Evolutionary conservation across 2,113 vertebrate genomes (phyloP).

Genomic region (Sakesphorus luctuosus): DNA sequence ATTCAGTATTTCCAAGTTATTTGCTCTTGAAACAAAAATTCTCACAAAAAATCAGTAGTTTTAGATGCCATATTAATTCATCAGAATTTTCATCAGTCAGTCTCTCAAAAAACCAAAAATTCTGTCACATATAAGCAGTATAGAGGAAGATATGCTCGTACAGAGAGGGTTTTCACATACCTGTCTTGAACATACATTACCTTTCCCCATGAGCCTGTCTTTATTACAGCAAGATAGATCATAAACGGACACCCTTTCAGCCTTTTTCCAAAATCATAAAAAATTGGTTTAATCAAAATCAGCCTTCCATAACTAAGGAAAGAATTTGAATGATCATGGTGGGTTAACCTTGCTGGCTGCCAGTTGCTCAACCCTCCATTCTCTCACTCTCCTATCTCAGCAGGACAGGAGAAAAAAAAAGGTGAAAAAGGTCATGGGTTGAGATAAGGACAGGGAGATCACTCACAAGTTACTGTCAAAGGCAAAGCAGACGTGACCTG

Average conservation of each 20-base stretch:
- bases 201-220: neutral
- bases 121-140: neutral
- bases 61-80: neutral
- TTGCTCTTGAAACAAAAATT: neutral
- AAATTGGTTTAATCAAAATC: conserved; percentile 25
- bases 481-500: neutral
- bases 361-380: neutral
- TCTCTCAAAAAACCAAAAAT: neutral
- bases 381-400: neutral
- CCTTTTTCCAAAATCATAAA: neutral
- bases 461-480: neutral
- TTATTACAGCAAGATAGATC: neutral
- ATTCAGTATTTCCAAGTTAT: neutral
- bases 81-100: neutral
- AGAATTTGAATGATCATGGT: neutral
- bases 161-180: neutral
- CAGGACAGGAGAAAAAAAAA: neutral
- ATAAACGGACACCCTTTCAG: neutral
- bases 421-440: neutral
- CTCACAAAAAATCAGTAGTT: neutral
- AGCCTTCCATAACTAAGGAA: conserved; percentile 6
- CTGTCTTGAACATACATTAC: neutral
- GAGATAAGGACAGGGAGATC: neutral
- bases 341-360: neutral
- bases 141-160: neutral